These are phyloP conservation scores for Mormyrops attenuatus DNA, from an alignment of 2,797 vertebrate genomes.

Conservation along the genomic window DNA sequence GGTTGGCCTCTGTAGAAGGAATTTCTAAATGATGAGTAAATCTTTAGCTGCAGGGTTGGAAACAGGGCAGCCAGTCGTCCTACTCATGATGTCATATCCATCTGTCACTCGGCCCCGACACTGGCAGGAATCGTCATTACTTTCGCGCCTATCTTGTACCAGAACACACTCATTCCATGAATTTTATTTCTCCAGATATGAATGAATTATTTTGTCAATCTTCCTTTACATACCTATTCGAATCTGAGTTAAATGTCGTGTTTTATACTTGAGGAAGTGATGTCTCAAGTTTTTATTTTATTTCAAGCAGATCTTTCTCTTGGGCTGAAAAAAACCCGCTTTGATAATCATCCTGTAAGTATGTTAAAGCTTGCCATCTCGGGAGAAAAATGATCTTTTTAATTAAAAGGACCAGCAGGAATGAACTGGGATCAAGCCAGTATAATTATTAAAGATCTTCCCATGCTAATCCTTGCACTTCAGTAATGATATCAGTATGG, in stretches of 20 bases:
- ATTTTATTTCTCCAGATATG: not conserved
- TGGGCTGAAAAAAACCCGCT: constrained; percentile 34
- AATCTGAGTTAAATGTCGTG: constrained; percentile 1
- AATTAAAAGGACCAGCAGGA: constrained; percentile 76
- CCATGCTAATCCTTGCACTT: constrained; percentile 61
- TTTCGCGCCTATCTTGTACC: constrained; percentile 44
- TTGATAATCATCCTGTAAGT: constrained; percentile 63
- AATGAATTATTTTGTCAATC: constrained; percentile 21
- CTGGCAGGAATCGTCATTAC: constrained; percentile 56
- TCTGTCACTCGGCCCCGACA: constrained; percentile 38
- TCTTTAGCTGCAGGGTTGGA: constrained; percentile 48
- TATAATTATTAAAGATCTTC: constrained; percentile 69
- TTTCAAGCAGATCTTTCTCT: constrained; percentile 28
- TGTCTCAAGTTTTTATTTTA: constrained; percentile 29
- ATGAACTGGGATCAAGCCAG: constrained; percentile 63
- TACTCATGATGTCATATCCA: constrained; percentile 55
- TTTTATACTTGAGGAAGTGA: constrained; percentile 1
- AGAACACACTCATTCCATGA: constrained; percentile 35
- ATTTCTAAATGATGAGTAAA: constrained; percentile 44
- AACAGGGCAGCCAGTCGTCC: constrained; percentile 50
- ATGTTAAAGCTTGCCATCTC: constrained; percentile 56
- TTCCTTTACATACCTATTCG: constrained; percentile 33
- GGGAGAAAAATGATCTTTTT: constrained; percentile 64
- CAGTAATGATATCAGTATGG: constrained; percentile 45
- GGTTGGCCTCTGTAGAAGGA: constrained; percentile 19